These are phyloP conservation scores for Cloeon dipterum DNA, from an alignment of 2,888 invertebrate species.

Conservation along the genomic window DNA sequence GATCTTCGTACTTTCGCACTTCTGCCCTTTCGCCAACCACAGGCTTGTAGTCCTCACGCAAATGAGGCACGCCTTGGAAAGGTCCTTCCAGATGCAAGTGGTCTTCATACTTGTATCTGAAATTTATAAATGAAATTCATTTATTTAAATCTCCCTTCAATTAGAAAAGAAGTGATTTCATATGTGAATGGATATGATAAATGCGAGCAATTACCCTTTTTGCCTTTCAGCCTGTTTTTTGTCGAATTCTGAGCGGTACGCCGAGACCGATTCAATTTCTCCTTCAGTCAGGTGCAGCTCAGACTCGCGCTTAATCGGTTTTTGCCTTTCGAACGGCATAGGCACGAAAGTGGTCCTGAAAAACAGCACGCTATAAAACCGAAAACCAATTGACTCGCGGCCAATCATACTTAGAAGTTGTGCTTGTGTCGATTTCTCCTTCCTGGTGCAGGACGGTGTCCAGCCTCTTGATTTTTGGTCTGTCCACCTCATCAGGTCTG, in stretches of 20 bases:
- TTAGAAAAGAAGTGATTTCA: no score
- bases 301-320: constrained; percentile 1
- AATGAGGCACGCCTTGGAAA: constrained; percentile 20
- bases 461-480: constrained; percentile 14
- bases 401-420: constrained; percentile 5
- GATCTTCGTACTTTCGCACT: constrained; percentile 19
- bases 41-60: constrained; percentile 5
- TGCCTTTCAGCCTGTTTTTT: constrained; percentile 33
- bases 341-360: constrained; percentile 4
- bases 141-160: no score
- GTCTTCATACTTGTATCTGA: constrained; percentile 28
- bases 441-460: constrained; percentile 13
- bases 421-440: constrained; percentile 6
- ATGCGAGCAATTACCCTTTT: no score
- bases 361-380: no score
- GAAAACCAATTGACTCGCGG: no score
- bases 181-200: no score
- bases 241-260: constrained; percentile 38
- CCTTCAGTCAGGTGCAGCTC: constrained; percentile 11
- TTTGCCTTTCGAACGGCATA: constrained; percentile 4
- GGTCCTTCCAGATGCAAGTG: constrained; percentile 50
- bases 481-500: constrained; percentile 13
- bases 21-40: constrained; percentile 11
- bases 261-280: constrained; percentile 27
- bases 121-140: no score